Evolutionary conservation across 2,888 invertebrate species (phyloP), one percentile per base, ranked within the genome.

Genomic region (Rotaria socialis): DNA sequence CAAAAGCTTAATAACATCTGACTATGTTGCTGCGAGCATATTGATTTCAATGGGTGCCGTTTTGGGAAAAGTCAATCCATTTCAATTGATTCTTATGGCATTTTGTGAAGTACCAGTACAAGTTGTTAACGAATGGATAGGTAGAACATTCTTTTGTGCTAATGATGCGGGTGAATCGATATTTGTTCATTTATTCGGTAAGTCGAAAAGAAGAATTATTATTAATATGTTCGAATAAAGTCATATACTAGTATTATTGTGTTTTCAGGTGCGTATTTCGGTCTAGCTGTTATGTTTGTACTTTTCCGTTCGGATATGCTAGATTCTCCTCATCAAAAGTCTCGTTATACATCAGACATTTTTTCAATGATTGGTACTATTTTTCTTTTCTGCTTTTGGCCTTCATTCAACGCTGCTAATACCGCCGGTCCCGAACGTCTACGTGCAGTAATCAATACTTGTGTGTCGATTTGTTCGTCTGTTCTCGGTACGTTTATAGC

Each of bases 131-230:
- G 92, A 92, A 88, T 90, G 90, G 55, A 89, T 92, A 14, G 92
- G 92, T 27, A 85, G 90, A 5, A 87, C 89, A 35, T 87, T 58
- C n/a, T 43, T 88, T 60, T 60, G 60, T 60, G 60, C 60, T 1
- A n/a, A n/a, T 85, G 97, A 98, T 90, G 94, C 95, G n/a, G 98
- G 98, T 41, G 96, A 96, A 85, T 96, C 97, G 10, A 96, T 98
- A 90, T 95, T 94, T 87, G 95, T 97, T 84, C 98, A 98, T 90
- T 94, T 95, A 0, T 98, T 96, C 90, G 86, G 97, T 60, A 2
- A 60, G 60, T 52, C 52, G 16, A 16, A 16, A 52, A 52, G 52
- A 52, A 2, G 10, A 2, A 14, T 52, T 52, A 16, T 10, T 52
- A 52, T 16, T 14, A 2, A 52, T 52, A 52, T 52, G 52, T 52